Percentiles rank a stretch among this genome's conserved stretches.
These are phyloP conservation scores for Oreohelix idahoensis DNA, from an alignment of 1,140 invertebrate genomes.

Conservation along the genomic window DNA sequence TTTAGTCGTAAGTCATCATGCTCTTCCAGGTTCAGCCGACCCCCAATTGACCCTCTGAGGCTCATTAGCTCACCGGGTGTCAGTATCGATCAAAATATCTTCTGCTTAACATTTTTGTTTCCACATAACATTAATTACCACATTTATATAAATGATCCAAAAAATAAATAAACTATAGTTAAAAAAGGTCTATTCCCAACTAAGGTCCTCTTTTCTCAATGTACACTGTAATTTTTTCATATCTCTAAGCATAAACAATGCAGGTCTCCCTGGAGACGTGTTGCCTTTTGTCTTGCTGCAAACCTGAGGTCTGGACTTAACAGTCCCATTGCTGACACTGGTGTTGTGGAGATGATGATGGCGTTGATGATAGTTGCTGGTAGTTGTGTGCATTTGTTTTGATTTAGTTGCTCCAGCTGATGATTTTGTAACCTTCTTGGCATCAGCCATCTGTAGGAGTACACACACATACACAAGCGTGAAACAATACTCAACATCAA, in stretches of 20 bases:
- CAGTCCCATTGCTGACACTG: neutral
- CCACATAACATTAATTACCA: too few relatives aligned
- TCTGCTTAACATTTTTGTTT: too few relatives aligned
- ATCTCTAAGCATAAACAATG: conserved; percentile 66
- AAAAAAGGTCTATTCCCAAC: conserved; percentile 61
- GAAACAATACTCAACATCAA: too few relatives aligned
- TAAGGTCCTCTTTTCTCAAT: conserved; percentile 68
- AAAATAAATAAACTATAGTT: too few relatives aligned
- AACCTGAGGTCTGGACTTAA: neutral
- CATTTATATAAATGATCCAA: too few relatives aligned
- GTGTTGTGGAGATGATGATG: too few relatives aligned
- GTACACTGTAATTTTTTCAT: conserved; percentile 71
- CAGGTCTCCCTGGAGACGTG: conserved; percentile 43
- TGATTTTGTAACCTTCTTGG: neutral
- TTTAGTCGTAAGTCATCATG: too few relatives aligned
- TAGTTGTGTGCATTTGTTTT: neutral
- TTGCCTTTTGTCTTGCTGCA: conserved; percentile 6
- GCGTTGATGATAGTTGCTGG: neutral
- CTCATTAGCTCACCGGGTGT: too few relatives aligned
- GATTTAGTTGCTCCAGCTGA: neutral
- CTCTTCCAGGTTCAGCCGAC: too few relatives aligned
- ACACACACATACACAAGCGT: neutral
- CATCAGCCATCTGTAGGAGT: conserved; percentile 18
- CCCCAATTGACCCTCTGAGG: too few relatives aligned
- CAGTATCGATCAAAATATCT: too few relatives aligned